Base-by-base conservation (phyloP, 2,888 invertebrate genomes). In the Limulus polyphemus region DNA sequence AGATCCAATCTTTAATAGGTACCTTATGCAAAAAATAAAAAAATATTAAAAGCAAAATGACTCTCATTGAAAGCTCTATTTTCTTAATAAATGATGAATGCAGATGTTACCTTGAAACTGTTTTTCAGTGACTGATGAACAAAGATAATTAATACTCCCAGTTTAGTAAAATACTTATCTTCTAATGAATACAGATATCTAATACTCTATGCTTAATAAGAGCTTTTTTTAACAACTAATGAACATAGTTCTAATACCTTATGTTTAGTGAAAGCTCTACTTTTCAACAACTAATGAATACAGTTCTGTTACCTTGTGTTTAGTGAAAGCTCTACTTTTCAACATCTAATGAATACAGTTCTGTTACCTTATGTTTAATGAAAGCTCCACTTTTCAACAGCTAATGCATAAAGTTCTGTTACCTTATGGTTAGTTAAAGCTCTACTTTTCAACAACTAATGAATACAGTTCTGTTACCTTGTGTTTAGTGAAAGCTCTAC, bases 341-440 rank as follows among this genome's bases (percentile, higher is more conserved):
- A 98, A 79, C 55, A 97, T 79, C 74, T 97, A 97, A 74, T 95
- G 32, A 32, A 32, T 32, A 32, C 2, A 32, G 2, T 32, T 32
- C 32, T 32, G 32, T 32, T 32, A 32, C 32, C 32, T 32, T 32
- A 4, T 32, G 32, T 32, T 32, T 32, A 32, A 32, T 32, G 4
- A 32, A 32, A 32, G 4, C 32, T 32, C 32, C 4, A 32, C 32
- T 32, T 32, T 32, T 32, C 32, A 32, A 32, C 32, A 32, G 4
- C 2, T 32, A 32, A 32, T 32, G 32, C 2, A 32, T 32, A 32
- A 32, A 56, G 13, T 11, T 52, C 56, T 61, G 52, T 59, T 58
- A 97, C 94, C 76, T 91, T 90, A 75, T 97, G 91, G 75, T 95
- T 97, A 0, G 93, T 89, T 75, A 97, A 97, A 0, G 93, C 91